Base-by-base conservation (phyloP, 2,797 vertebrate species). In the Artibeus lituratus region DNA sequence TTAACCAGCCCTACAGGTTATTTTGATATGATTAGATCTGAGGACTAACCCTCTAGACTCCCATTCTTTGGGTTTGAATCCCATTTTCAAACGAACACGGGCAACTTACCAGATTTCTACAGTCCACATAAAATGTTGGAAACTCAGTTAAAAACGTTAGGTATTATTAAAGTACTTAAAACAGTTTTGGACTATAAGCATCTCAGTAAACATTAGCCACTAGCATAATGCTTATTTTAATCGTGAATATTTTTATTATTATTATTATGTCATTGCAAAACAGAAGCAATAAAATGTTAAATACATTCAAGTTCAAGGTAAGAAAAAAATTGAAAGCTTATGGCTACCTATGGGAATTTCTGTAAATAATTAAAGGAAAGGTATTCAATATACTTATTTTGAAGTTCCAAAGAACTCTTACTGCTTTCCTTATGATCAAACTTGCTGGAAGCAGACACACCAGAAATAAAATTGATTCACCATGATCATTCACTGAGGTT, bases 391-490 rank as follows among this genome's bases (percentile, higher is more conserved):
- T 51, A 91, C 35, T 81, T 49, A 73, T 32, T 73, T 80, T 86
- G 73, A 84, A 87, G 21, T 90, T 90, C 70, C 1, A 53, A 92
- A 91, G 44, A 81, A 57, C 8, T 53, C 32, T 14, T 21, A 15
- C 59, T 42, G 5, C 11, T 12, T 72, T 76, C 3, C 35, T 83
- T 5, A 37, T 35, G 57, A 44, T 53, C 49, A 37, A 69, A 89
- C 42, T 74, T 87, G 21, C 49, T 73, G 67, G 67, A 91, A 22
- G 19, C 4, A 91, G 87, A 69, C 5, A 44, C 49, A 59, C 22
- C 65, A 74, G 94, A 82, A 95, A 70, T 80, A 72, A 88, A 94
- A 78, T 67, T 85, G 65, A 62, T 39, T 78, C 39, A 67, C 80
- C 35, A 9, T 53, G 70, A 92, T 78, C 35, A 42, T 51, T 93